These are phyloP conservation scores for Caenorhabditis zanzibari DNA, from an alignment of 2,888 invertebrate species.

Conservation along the genomic window DNA sequence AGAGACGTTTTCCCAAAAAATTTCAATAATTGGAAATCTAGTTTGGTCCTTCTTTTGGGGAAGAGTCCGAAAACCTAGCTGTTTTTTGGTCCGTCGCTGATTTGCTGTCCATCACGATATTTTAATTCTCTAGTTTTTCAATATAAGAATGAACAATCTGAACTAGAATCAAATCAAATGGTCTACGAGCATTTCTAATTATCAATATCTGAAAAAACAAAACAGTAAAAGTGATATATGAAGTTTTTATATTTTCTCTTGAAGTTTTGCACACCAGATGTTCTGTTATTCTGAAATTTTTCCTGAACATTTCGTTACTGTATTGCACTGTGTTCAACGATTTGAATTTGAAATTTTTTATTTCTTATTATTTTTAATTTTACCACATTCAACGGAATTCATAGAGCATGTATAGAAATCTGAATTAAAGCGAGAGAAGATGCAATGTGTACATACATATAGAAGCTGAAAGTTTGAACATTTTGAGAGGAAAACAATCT, in stretches of 20 bases:
- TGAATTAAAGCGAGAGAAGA: constrained; percentile 61
- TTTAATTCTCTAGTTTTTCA: too few species aligned
- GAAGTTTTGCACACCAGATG: too few species aligned
- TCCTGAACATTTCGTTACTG: too few species aligned
- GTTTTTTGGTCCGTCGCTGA: not conserved
- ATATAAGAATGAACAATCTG: too few species aligned
- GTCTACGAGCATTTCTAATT: not conserved
- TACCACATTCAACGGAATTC: constrained; percentile 65
- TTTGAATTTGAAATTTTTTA: constrained; percentile 19
- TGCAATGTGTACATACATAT: constrained; percentile 62
- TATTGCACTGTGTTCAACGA: too few species aligned
- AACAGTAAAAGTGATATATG: too few species aligned
- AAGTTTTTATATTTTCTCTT: too few species aligned
- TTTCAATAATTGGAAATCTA: constrained; percentile 8
- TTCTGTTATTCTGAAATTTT: too few species aligned
- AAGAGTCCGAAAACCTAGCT: not conserved
- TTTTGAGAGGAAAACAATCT: constrained; percentile 20
- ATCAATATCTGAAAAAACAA: too few species aligned
- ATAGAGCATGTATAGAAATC: constrained; percentile 62
- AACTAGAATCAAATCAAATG: not conserved
- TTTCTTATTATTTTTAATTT: constrained; percentile 34
- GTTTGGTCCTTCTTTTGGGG: not conserved
- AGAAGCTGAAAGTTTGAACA: constrained; percentile 55
- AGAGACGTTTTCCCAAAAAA: constrained; percentile 21
- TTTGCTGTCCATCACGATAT: too few species aligned